phyloP scores from a whole-genome alignment of 37 sponge, comb jelly and placozoan genomes.

The Beroe ovata region DNA sequence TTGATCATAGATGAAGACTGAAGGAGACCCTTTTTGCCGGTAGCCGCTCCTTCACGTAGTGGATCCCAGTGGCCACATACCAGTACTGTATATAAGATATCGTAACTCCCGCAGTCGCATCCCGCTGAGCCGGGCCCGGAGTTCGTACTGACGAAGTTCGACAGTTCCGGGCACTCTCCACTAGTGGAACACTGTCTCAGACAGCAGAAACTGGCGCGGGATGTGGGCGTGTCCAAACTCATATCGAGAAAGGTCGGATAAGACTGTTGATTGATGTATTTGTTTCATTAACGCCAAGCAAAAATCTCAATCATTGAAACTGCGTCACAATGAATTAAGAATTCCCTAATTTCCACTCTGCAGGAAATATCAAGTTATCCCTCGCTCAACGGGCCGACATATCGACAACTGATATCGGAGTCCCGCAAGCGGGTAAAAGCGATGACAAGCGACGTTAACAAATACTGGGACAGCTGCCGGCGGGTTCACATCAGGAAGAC shows the following conservation, averaged over 20 bases:
- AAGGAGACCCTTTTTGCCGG: too few relatives aligned
- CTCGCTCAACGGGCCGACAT: constrained; percentile 34
- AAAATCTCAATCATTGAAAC: too few relatives aligned
- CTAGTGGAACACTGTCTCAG: constrained; percentile 48
- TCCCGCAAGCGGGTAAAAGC: constrained; percentile 1
- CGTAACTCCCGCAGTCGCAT: constrained; percentile 47
- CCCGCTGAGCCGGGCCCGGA: constrained; percentile 49
- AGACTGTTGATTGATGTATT: too few relatives aligned
- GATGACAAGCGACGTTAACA: constrained; percentile 28
- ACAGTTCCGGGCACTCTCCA: constrained; percentile 42
- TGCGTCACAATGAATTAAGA: background rate
- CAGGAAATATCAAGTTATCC: constrained; percentile 62
- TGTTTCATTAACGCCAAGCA: too few relatives aligned
- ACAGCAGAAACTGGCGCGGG: constrained; percentile 19
- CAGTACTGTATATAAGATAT: too few relatives aligned
- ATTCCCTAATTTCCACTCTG: background rate
- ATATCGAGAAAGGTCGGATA: constrained; percentile 27
- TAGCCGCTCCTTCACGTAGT: too few relatives aligned
- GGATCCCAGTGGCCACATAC: too few relatives aligned
- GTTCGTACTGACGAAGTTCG: constrained; percentile 59
- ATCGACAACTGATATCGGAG: constrained; percentile 21
- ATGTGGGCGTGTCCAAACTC: constrained; percentile 33
- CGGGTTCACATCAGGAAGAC: constrained; percentile 19
- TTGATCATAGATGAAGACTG: too few relatives aligned
- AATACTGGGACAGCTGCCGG: constrained; percentile 41